Percentiles rank a stretch among this genome's conserved stretches.
These are phyloP conservation scores for Lepus oiostolus DNA, from an alignment of 2,797 vertebrate species.

Conservation along the genomic window DNA sequence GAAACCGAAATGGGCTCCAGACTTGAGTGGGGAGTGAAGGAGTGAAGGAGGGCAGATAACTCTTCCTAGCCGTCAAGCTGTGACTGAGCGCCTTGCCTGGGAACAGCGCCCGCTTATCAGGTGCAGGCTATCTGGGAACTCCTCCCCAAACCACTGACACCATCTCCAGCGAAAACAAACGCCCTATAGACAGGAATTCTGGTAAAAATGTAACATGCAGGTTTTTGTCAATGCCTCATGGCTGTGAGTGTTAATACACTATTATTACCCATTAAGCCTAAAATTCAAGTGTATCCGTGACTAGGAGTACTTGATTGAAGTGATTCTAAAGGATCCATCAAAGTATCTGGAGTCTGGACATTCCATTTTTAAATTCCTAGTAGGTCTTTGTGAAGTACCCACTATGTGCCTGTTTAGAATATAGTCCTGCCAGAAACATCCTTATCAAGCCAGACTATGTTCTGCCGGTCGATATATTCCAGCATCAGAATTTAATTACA, in stretches of 20 bases:
- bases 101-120: neutral
- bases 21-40: neutral
- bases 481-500: neutral
- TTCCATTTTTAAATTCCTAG: slow-evolving; percentile 16
- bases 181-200: neutral
- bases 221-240: neutral
- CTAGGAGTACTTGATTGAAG: neutral
- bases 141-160: neutral
- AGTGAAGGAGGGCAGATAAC: neutral
- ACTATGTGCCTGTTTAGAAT: neutral
- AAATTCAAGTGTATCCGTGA: slow-evolving; percentile 12
- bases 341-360: neutral
- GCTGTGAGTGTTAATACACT: slow-evolving; percentile 23
- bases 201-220: neutral
- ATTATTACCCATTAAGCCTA: neutral
- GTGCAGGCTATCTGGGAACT: neutral
- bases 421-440: slow-evolving; percentile 1
- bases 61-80: neutral
- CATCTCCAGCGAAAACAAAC: slow-evolving; percentile 15
- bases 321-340: neutral
- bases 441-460: neutral
- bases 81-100: neutral
- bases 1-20: neutral
- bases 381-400: neutral
- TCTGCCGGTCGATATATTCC: neutral